Conservation (phyloP, 2,888 invertebrate species). For the Cylloceria caligata region DNA sequence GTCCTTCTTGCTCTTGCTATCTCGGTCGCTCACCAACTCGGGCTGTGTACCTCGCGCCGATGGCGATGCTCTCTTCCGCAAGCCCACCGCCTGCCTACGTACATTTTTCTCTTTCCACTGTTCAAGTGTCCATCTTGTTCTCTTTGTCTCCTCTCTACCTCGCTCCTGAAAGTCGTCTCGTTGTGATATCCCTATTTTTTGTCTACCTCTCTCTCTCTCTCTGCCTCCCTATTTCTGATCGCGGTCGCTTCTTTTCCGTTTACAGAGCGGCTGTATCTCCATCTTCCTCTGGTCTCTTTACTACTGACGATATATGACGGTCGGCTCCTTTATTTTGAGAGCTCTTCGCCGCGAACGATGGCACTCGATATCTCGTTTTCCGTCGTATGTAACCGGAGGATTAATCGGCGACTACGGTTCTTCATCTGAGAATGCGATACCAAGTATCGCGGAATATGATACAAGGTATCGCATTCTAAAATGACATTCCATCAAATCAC, state of each 20-base stretch:
- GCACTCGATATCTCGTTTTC: constrained; percentile 34
- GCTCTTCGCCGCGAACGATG: constrained; percentile 12
- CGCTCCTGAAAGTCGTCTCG: constrained; percentile 49
- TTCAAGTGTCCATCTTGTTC: constrained; percentile 46
- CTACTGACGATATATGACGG: constrained; percentile 23
- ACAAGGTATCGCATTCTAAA: too few relatives aligned
- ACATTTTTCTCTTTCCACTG: constrained; percentile 42
- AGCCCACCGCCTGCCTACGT: constrained; percentile 67
- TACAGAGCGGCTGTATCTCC: constrained; percentile 54
- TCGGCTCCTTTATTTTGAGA: constrained; percentile 35
- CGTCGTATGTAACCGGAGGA: background rate
- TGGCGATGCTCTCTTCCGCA: constrained; percentile 73
- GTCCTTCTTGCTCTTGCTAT: constrained; percentile 18
- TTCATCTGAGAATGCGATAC: background rate
- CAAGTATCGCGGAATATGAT: too few relatives aligned
- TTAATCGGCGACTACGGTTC: background rate
- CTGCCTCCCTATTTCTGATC: constrained; percentile 30
- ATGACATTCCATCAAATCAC: too few relatives aligned
- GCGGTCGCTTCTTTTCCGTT: constrained; percentile 57
- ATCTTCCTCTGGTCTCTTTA: constrained; percentile 49
- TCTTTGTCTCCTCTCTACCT: constrained; percentile 52
- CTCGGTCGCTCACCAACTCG: constrained; percentile 31
- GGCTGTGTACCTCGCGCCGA: constrained; percentile 65
- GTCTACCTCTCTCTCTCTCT: constrained; percentile 51
- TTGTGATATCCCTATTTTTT: constrained; percentile 54